Conservation (phyloP, 2,888 invertebrate species). For the Drosophila mulleri region DNA sequence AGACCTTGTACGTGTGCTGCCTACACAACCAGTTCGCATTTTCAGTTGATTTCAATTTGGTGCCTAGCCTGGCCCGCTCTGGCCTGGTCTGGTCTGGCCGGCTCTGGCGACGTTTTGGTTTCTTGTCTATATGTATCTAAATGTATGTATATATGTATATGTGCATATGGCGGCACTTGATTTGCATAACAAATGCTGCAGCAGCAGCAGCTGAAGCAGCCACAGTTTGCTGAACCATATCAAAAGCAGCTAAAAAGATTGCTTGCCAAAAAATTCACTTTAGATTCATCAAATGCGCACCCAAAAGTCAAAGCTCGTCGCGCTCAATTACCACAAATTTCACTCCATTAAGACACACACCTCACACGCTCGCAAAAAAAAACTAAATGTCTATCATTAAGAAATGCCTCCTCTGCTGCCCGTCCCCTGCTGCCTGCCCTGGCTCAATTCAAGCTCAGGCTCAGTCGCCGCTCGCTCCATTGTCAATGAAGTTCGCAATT, state of each 20-base stretch:
- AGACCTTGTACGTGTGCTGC: conserved; percentile 84
- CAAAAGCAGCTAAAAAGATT: conserved; percentile 36
- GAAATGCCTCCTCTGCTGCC: conserved; percentile 23
- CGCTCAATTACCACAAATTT: conserved; percentile 76
- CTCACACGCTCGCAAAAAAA: conserved; percentile 68
- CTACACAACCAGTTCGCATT: conserved; percentile 82
- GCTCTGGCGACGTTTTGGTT: conserved; percentile 60
- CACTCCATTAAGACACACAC: conserved; percentile 78
- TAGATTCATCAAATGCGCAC: conserved; percentile 74
- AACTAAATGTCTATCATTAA: conserved; percentile 80
- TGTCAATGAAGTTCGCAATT: conserved; percentile 49
- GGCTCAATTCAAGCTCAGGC: too few relatives aligned
- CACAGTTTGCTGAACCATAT: conserved; percentile 41
- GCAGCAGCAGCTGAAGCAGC: conserved; percentile 32
- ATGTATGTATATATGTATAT: conserved; percentile 29
- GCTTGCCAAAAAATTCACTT: conserved; percentile 46
- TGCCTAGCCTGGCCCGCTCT: conserved; percentile 33
- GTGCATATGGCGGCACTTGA: conserved; percentile 72
- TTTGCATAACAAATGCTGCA: conserved; percentile 77
- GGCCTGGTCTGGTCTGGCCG: conserved; percentile 53
- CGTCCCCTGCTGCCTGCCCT: background rate
- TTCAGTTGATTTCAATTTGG: conserved; percentile 72
- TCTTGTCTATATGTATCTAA: conserved; percentile 34
- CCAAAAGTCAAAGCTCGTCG: conserved; percentile 68
- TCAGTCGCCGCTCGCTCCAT: conserved; percentile 5